Evolutionary conservation across 2,797 vertebrate genomes (phyloP), one percentile per base, ranked within the genome.

Genomic region (Cyclopterus lumpus): DNA sequence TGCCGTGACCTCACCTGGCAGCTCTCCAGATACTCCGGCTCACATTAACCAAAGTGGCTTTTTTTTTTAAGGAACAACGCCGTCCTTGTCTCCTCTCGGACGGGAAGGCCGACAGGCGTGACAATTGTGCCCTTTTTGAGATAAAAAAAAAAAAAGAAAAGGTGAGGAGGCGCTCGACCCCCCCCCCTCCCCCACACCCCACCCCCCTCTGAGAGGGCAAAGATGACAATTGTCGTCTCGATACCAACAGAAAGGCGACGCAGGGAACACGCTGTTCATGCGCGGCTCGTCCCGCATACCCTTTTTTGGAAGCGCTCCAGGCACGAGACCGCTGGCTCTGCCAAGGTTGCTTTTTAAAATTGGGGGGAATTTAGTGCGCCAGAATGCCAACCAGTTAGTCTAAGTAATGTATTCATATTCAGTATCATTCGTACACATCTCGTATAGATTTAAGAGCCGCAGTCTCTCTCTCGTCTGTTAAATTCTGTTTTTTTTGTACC

Each of bases 181-280:
- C n/a, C 69, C 67, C 44, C 18, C 16, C 44, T 7, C 46, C 15
- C 1, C 60, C 73, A 55, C 7, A 8, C 34, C 30, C 3, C 30
- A 5, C 3, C 67, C 67, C 62, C 53, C 12, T 0, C 60, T 80
- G 73, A 79, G 75, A 77, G 80, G 82, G 79, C 85, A 62, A 69
- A 49, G 48, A 81, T 79, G 71, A 81, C 67, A 75, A 32, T 79
- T 79, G 73, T 87, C 32, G 54, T 80, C 67, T 78, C 57, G 66
- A 34, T 63, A 5, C 63, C 14, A 72, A 87, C 88, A 88, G 26
- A 28, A 88, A 87, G 75, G 49, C 77, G 58, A 5, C 2, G 0
- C 70, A 64, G 78, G 83, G 88, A 88, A 90, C 89, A 82, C 60
- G 73, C 77, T 87, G 77, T 86, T 81, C 73, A 61, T 85, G 69